Conservation (phyloP, 2,797 vertebrate genomes). For the Takifugu rubripes region DNA sequence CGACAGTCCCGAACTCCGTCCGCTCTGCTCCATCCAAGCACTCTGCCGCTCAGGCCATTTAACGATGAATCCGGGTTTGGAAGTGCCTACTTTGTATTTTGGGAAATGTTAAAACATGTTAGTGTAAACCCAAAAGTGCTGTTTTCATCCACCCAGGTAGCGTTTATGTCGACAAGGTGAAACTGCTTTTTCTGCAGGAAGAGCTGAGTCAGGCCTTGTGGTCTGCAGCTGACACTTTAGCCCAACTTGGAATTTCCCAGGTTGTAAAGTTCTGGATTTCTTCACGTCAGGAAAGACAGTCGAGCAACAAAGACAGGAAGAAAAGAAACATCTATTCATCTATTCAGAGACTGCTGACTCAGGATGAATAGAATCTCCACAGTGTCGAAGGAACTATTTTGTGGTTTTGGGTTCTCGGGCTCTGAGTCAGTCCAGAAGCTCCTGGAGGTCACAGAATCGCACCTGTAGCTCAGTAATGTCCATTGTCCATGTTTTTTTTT, state of each 20-base stretch:
- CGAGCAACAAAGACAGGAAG: constrained; percentile 1
- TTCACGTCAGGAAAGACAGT: constrained; percentile 36
- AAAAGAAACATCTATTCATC: not conserved
- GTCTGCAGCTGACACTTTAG: constrained; percentile 45
- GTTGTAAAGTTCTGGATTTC: constrained; percentile 49
- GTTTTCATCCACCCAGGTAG: constrained; percentile 28
- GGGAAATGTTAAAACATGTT: constrained; percentile 6
- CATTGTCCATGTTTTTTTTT: constrained; percentile 24
- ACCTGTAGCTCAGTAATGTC: constrained; percentile 35
- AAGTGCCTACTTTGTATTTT: not conserved
- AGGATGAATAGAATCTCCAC: not conserved
- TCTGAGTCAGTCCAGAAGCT: too few species aligned
- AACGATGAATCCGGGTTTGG: too few species aligned
- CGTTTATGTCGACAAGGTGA: constrained; percentile 29
- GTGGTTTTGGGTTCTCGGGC: too few species aligned
- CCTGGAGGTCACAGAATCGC: not conserved
- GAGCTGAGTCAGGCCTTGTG: constrained; percentile 49
- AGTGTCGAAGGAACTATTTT: too few species aligned
- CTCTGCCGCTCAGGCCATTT: too few species aligned
- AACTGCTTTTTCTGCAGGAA: constrained; percentile 37
- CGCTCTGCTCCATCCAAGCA: too few species aligned
- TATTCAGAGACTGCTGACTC: constrained; percentile 12
- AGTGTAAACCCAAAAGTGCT: constrained; percentile 1
- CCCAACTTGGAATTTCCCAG: constrained; percentile 66
- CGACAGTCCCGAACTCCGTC: too few species aligned